Conservation (phyloP, 2,797 vertebrate species). For the Myotis findleyi region DNA sequence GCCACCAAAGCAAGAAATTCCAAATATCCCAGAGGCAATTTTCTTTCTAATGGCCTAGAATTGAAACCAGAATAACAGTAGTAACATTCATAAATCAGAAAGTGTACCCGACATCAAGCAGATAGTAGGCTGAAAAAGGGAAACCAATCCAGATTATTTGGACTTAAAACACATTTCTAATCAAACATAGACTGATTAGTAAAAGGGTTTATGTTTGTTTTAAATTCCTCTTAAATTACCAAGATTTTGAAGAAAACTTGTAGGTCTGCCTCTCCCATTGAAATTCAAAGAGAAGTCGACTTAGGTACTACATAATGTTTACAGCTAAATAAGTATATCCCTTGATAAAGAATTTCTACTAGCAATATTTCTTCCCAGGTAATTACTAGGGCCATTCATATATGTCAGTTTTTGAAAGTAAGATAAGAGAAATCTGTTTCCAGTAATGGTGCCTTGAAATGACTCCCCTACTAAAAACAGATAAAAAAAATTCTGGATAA, state of each 20-base stretch:
- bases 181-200: conserved; percentile 22
- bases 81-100: conserved; percentile 21
- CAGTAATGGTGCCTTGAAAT: neutral
- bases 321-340: neutral
- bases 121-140: neutral
- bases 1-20: conserved; percentile 60
- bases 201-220: neutral
- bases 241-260: neutral
- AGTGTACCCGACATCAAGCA: neutral
- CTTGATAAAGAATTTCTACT: neutral
- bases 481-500: conserved; percentile 10
- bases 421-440: conserved; percentile 25
- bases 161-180: conserved; percentile 9
- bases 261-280: neutral
- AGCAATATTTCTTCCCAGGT: neutral
- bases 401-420: conserved; percentile 52
- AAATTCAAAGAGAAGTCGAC: conserved; percentile 10
- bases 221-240: conserved; percentile 40
- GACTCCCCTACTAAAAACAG: conserved; percentile 41
- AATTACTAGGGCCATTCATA: neutral
- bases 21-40: conserved; percentile 11
- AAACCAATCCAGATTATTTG: neutral
- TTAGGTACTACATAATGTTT: conserved; percentile 1
- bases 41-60: conserved; percentile 42
- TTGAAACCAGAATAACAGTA: conserved; percentile 8